Base-by-base conservation (phyloP, 2,797 vertebrate species). In the Jordanella pulchra region DNA sequence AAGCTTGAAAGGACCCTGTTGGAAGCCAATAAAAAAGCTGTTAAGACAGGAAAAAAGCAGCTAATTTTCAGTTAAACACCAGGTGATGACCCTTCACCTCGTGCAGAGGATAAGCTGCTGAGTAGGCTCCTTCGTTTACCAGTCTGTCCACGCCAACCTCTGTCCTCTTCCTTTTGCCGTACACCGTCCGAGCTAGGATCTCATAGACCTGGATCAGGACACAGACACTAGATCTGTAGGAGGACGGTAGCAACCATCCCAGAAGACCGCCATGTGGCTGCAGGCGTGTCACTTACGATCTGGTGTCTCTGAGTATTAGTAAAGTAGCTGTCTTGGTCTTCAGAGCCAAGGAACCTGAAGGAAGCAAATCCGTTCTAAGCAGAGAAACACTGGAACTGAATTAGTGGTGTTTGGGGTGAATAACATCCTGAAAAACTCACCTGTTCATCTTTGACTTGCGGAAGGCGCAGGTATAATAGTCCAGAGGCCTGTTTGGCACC, bases 391-490 rank as follows among this genome's bases (percentile, higher is more conserved):
- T 35, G 30, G 42, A 42, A 48, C 7, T 58, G 1, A 15, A n/a
- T 23, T 17, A 45, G 58, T 71, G 27, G 23, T 5, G 3, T 51
- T 27, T 1, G 3, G 2, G n/a, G 21, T 67, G 9, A 53, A 10
- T 32, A 4, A 18, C 0, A 1, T 47, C 15, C 3, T 27, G 35
- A 10, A 53, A 30, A 65, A 21, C 70, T 86, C 81, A 95, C 95
- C 88, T 94, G 77, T 78, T 89, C 77, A 94, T 93, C 85, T 95
- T 94, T 63, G 95, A 95, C 82, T 89, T 89, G 80, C 93, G 92
- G 84, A 94, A 95, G 81, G 93, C 91, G 83, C 95, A 95, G 1
- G 92, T 93, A 86, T 94, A 95, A 72, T 94, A 94, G 72, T 96
- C 95, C 77, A 91, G 74, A 0, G 93, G 95, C 76, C 94, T 93